Base-by-base conservation (phyloP, 64 coral and sea anemone species). In the Montipora efflorescens region DNA sequence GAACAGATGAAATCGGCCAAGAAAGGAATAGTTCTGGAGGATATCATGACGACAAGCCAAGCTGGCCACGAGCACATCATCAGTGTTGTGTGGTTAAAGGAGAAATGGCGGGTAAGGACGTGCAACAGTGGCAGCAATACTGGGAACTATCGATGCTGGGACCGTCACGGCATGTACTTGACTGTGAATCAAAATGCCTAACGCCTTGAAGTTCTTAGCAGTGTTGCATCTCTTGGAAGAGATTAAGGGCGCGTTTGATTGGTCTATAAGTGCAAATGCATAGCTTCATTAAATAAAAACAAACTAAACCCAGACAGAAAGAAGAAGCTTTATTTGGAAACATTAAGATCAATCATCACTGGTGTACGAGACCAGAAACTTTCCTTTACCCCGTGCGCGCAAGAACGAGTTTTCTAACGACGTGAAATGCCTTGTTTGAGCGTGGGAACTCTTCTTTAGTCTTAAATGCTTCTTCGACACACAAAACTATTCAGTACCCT, bases 1-100 rank as follows among this genome's bases (percentile, higher is more conserved):
- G 75, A 81, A 12, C 66, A 95, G 75, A 83, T 92, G 53, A 0
- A 74, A 46, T 8, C 18, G 0, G 79, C 75, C 7, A 85, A 66
- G 75, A 62, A 8, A 2, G 80, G 80, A 14, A 64, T 4, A 15
- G 47, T n/a, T 16, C 1, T 78, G 23, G 47, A 12, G 10, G 9
- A n/a, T 23, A 25, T 62, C 9, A 23, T 62, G 25, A 82, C 70
- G 36, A 85, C 90, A 44, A 85, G 28, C 8, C 59, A 59, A 86
- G 62, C 82, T 11, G 45, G 64, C 8, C 82, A 86, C 46, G 28
- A 86, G 67, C 82, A 86, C 47, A 70, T 5, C 8, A 71, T 86
- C 5, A 12, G 5, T 21, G 66, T 86, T 71, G 2, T 6, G 2
- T 71, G 19, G 18, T 73, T 45, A 51, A 21, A 21, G 8, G 67